Evolutionary conservation across 1,140 invertebrate genomes (phyloP), one percentile per base, ranked within the genome.

Genomic region (Lethocerus indicus): DNA sequence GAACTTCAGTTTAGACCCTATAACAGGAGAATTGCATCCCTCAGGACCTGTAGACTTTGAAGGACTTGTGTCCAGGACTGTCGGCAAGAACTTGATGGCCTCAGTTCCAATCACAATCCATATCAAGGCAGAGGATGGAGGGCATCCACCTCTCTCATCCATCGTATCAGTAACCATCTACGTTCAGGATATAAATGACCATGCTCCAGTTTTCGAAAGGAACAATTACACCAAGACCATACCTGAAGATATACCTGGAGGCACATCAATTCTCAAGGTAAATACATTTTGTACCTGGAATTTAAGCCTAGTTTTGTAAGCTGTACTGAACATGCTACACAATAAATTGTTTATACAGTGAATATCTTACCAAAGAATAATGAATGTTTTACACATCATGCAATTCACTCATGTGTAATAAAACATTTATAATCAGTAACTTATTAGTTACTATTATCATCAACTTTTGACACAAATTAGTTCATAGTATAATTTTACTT

Each of bases 151-250:
- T 51, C 63, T 90, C 7, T 79, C 73, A 29, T 79, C 78, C 0
- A 76, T 84, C 28, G 81, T 79, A 12, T 73, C 77, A 0, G 74
- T 93, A 1, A 73, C 75, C 0, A 73, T 95, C 49, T 87, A 87
- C 64, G 74, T 93, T 2, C 77, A 85, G 56, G 90, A 94, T 63
- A 72, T 81, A 4, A 94, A 94, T 64, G 89, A 93, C 59, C 78
- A 89, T 67, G 67, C 74, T 1, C 90, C 90, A 0, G 64, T 74
- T 53, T 94, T 93, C 63, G 77, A 85, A 56, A 71, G 78, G 56
- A 63, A 67, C 40, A 63, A 79, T 45, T 93, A 93, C 61, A 74
- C 77, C 43, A 72, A 73, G 59, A 75, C 77, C 3, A 79, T 94
- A 29, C 77, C 82, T 0, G 90, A 94, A 66, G 85, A 90, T 62